Conservation (phyloP, 2,797 vertebrate genomes). For the Nannoperca australis region DNA sequence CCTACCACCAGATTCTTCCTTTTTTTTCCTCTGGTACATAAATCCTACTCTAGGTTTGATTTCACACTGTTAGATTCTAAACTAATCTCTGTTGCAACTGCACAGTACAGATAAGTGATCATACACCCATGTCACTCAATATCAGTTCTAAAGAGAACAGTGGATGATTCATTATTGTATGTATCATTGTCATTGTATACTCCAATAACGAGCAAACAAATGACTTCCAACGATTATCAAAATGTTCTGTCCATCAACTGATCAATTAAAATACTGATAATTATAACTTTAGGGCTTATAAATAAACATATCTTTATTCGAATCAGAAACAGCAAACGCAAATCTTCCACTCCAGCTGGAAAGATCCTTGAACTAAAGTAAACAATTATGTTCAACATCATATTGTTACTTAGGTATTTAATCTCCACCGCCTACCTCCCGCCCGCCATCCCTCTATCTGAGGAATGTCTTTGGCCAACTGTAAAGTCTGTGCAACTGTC, state of each 20-base stretch:
- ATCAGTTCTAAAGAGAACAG: no score
- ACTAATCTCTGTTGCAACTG: no score
- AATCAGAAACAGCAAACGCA: not conserved
- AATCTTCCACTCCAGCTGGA: not conserved
- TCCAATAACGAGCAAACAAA: no score
- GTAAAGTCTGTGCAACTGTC: constrained; percentile 34
- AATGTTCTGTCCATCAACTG: not conserved
- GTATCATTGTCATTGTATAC: no score
- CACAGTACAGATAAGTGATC: no score
- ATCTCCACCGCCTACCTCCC: constrained; percentile 10
- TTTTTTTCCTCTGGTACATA: no score
- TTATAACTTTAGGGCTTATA: not conserved
- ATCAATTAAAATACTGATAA: not conserved
- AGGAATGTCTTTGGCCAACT: constrained; percentile 56
- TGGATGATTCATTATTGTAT: no score
- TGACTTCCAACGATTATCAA: not conserved
- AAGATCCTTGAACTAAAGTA: not conserved
- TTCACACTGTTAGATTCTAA: no score
- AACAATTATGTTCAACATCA: constrained; percentile 7
- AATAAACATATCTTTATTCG: not conserved
- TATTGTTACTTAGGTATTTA: constrained; percentile 33
- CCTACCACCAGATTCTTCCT: no score
- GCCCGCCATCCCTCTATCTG: constrained; percentile 48
- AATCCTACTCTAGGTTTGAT: no score
- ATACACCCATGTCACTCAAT: no score